These are phyloP conservation scores for Erpobdella octoculata DNA, from an alignment of 2,888 invertebrate genomes.

Conservation along the genomic window DNA sequence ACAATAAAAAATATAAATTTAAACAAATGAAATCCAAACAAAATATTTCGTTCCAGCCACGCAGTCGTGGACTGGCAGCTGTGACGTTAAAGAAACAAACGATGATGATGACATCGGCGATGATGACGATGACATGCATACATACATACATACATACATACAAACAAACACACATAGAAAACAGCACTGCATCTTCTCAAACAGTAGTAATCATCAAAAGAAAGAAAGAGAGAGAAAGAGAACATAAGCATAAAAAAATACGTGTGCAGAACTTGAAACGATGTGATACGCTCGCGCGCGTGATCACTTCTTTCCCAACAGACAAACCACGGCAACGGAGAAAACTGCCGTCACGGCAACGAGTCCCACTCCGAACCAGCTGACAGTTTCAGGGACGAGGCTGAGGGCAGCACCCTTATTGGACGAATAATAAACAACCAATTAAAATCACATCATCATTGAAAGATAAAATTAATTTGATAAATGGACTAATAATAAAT, in stretches of 20 bases:
- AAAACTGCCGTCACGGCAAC: slow-evolving; percentile 28
- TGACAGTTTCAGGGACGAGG: slow-evolving; percentile 33
- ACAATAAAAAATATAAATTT: no score
- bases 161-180: slow-evolving; percentile 14
- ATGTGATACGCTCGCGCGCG: neutral
- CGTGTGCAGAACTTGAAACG: no score
- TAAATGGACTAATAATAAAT: no score
- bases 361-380: slow-evolving; percentile 33
- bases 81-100: no score
- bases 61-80: no score
- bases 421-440: neutral
- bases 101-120: no score
- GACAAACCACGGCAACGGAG: slow-evolving; percentile 21
- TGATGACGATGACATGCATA: slow-evolving; percentile 6
- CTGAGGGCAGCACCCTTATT: slow-evolving; percentile 32
- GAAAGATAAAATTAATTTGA: neutral
- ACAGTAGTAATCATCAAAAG: neutral
- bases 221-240: neutral
- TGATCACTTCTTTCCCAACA: neutral
- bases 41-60: no score
- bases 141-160: slow-evolving; percentile 7
- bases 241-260: no score
- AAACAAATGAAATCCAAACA: no score
- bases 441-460: neutral
- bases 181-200: neutral